Evolutionary conservation across 2,797 vertebrate species (phyloP), one percentile per base, ranked within the genome.

Genomic region (Brachymystax lenok): DNA sequence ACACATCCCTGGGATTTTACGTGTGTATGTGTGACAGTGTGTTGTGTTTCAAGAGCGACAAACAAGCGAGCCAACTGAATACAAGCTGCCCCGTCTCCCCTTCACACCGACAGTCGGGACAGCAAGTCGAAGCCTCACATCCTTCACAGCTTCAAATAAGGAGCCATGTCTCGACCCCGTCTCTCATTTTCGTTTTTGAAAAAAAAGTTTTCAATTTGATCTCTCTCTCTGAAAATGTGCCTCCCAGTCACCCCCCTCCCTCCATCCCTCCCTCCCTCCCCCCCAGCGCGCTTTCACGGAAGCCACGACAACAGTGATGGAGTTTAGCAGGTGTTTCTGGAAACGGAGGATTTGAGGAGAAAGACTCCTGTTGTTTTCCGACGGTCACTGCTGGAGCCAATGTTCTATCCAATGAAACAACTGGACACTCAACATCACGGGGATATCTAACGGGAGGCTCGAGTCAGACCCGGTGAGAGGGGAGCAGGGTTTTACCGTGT

Each of bases 391-490:
- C n/a, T n/a, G n/a, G n/a, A n/a, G n/a, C n/a, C 59, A 80, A 81
- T 83, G 78, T 79, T 73, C 3, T 7, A 63, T 1, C 56, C 79
- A 64, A 30, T 71, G 77, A 74, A 61, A 80, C 78, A 77, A 81
- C 77, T 73, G 74, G 61, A 74, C 73, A 74, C 66, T 40, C 73
- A 61, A 30, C 69, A n/a, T 21, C 28, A 69, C 66, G 64, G 86
- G 92, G 91, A 93, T 91, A 76, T 88, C 71, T 88, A 33, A 73
- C 21, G 69, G n/a, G 64, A 16, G 6, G 63, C n/a, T 46, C 40
- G 21, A 28, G 77, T 51, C 61, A 79, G 75, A 84, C n/a, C 77
- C 84, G 77, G 85, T 70, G 71, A 77, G 82, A 81, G n/a, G 74
- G 84, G 84, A 84, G 13, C 33, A 69, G 17, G 5, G 69, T n/a